phyloP scores from a whole-genome alignment of 2,888 invertebrate species.

The Endomychus coccineus region DNA sequence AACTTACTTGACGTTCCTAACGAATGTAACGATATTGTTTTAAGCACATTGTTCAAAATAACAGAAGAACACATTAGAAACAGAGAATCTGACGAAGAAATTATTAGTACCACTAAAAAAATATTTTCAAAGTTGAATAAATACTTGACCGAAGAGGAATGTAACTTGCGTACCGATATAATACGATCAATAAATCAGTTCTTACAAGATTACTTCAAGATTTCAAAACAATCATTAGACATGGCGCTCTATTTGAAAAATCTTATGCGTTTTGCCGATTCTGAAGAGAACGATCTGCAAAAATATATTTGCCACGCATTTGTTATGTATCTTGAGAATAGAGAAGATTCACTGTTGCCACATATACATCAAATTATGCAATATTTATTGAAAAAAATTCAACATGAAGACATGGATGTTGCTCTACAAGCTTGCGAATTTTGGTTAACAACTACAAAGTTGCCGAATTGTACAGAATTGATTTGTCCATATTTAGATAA shows the following conservation, averaged over 20 bases:
- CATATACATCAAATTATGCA: slow-evolving; percentile 95
- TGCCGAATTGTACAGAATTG: slow-evolving; percentile 86
- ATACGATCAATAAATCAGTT: slow-evolving; percentile 38
- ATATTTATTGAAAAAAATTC: slow-evolving; percentile 92
- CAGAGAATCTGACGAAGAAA: slow-evolving; percentile 32
- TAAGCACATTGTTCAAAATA: slow-evolving; percentile 95
- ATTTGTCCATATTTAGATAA: slow-evolving; percentile 75
- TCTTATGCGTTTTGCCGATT: slow-evolving; percentile 86
- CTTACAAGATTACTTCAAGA: slow-evolving; percentile 36
- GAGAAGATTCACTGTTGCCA: slow-evolving; percentile 89
- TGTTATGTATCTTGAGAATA: slow-evolving; percentile 81
- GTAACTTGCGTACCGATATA: slow-evolving; percentile 30
- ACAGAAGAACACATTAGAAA: slow-evolving; percentile 79
- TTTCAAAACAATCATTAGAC: slow-evolving; percentile 37
- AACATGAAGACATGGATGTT: slow-evolving; percentile 85
- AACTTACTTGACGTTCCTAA: slow-evolving; percentile 85
- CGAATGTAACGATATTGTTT: slow-evolving; percentile 92
- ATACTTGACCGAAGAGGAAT: slow-evolving; percentile 29
- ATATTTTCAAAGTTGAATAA: slow-evolving; percentile 35
- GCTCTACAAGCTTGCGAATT: slow-evolving; percentile 98
- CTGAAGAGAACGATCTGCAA: slow-evolving; percentile 91
- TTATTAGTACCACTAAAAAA: slow-evolving; percentile 31
- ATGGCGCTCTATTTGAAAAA: slow-evolving; percentile 56
- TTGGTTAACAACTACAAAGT: slow-evolving; percentile 94
- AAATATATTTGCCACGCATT: slow-evolving; percentile 97